Percentiles rank a stretch among this genome's conserved stretches.
These are phyloP conservation scores for Plodia interpunctella DNA, from an alignment of 1,140 invertebrate genomes.

Conservation along the genomic window DNA sequence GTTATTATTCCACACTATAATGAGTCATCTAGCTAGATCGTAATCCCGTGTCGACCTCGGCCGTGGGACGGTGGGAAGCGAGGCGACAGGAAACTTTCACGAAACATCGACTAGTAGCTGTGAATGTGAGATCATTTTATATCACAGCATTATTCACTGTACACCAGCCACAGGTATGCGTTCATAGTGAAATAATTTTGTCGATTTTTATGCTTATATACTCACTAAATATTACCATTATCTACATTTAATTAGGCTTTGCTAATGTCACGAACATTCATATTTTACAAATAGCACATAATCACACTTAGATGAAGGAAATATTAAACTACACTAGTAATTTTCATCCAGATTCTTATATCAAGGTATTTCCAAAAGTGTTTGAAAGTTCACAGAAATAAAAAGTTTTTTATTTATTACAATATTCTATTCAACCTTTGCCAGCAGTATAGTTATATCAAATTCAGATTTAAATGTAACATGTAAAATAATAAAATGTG, in stretches of 20 bases:
- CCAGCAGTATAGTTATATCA: no score
- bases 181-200: not conserved
- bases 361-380: no score
- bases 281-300: not conserved
- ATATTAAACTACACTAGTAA: not conserved
- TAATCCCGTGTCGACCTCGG: not conserved
- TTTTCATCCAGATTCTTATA: no score
- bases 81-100: not conserved
- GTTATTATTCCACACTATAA: not conserved
- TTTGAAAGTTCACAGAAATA: no score
- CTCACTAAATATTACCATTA: not conserved
- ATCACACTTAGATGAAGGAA: not conserved
- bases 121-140: slow-evolving; percentile 19
- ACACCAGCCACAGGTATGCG: slow-evolving; percentile 11
- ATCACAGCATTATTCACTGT: slow-evolving; percentile 21
- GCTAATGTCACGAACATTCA: not conserved
- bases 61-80: not conserved
- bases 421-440: no score
- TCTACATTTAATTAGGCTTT: slow-evolving; percentile 12
- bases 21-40: not conserved
- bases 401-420: no score
- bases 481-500: no score
- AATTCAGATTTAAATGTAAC: no score
- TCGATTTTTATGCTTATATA: not conserved
- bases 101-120: slow-evolving; percentile 9